Evolutionary conservation across 2,113 vertebrate species (phyloP).

Genomic region (Sebastes schlegelii): DNA sequence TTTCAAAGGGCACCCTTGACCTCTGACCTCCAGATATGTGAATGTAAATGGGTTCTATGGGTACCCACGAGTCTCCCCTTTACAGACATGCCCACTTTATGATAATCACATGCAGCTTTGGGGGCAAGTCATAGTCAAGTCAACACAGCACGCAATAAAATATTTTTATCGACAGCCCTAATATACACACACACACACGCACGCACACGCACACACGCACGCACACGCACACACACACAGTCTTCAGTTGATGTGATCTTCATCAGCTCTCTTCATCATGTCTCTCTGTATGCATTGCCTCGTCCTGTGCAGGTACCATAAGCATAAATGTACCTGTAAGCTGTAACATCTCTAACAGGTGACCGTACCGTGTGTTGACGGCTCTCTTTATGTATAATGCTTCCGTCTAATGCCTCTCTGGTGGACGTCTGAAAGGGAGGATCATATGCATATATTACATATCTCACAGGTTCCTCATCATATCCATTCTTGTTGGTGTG

Average conservation of each 20-base stretch:
- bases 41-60: too few species aligned
- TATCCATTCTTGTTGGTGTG: not conserved
- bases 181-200: too few species aligned
- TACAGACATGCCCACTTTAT: too few species aligned
- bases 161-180: too few species aligned
- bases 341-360: not conserved
- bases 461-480: not conserved
- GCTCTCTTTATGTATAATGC: not conserved
- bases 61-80: too few species aligned
- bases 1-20: too few species aligned
- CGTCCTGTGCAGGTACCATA: not conserved
- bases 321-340: not conserved
- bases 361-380: not conserved
- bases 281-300: not conserved
- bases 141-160: too few species aligned
- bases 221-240: not conserved
- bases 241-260: not conserved
- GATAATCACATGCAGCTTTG: too few species aligned
- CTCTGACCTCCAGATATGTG: too few species aligned
- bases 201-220: too few species aligned
- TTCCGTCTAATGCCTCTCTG: not conserved
- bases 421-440: not conserved
- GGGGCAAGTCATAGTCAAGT: too few species aligned
- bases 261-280: not conserved
- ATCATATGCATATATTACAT: not conserved